Conservation (phyloP, 1,140 invertebrate species). For the Eueides isabella region DNA sequence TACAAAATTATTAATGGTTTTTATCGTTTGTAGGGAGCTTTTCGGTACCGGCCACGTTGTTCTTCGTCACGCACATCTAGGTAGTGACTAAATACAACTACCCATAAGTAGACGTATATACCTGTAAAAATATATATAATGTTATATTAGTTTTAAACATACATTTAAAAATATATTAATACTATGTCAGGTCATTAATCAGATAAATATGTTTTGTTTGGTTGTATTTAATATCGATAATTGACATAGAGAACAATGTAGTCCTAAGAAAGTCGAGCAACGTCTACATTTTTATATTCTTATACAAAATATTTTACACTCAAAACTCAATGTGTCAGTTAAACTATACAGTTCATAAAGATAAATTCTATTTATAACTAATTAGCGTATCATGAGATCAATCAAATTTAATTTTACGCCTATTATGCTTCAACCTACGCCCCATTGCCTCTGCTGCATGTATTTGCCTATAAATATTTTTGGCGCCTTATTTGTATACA, state of each 20-base stretch:
- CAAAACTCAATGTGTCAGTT: not conserved
- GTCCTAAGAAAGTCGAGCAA: too few relatives aligned
- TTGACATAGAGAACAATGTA: too few relatives aligned
- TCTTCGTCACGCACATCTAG: constrained; percentile 87
- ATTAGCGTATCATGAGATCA: constrained; percentile 2
- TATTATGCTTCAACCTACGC: constrained; percentile 34
- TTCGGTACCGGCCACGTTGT: constrained; percentile 85
- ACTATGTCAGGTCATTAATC: not conserved
- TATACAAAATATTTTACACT: too few relatives aligned
- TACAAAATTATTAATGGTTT: not conserved
- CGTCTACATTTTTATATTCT: too few relatives aligned
- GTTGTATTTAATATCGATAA: too few relatives aligned
- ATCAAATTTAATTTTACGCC: constrained; percentile 36
- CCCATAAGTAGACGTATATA: constrained; percentile 88
- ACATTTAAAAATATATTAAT: not conserved
- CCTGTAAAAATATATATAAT: constrained; percentile 79
- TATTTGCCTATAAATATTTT: constrained; percentile 33
- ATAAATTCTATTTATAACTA: constrained; percentile 1
- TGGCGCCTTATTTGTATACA: constrained; percentile 17
- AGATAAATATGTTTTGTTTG: not conserved
- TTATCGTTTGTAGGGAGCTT: constrained; percentile 85
- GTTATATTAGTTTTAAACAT: not conserved
- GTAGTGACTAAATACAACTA: constrained; percentile 91
- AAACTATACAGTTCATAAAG: not conserved
- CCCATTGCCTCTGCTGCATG: constrained; percentile 27